A percentile compares a stretch with the other conserved stretches of the same genome.
These are phyloP conservation scores for Hippoglossus stenolepis DNA, from an alignment of 2,113 vertebrate genomes.

Conservation along the genomic window DNA sequence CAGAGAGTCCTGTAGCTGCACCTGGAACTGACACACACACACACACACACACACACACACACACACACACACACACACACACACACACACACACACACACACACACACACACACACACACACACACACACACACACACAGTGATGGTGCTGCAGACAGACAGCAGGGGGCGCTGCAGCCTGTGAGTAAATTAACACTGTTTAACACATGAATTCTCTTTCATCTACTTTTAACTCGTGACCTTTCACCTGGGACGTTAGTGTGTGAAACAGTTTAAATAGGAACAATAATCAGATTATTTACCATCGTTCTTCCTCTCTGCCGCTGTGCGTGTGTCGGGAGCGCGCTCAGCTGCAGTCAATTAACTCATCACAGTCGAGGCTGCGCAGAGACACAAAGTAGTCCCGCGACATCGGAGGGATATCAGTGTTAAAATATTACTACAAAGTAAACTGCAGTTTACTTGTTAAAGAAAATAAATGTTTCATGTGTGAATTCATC, in stretches of 20 bases:
- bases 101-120: neutral
- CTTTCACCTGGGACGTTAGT: too few relatives aligned
- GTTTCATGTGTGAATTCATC: too few relatives aligned
- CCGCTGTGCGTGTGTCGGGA: neutral
- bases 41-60: neutral
- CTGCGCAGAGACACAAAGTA: conserved; percentile 20
- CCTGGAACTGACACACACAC: conserved; percentile 36
- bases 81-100: neutral
- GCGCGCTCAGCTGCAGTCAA: conserved; percentile 48
- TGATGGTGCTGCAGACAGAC: neutral
- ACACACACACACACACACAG: neutral
- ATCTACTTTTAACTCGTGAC: too few relatives aligned
- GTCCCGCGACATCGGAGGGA: conserved; percentile 21
- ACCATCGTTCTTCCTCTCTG: conserved; percentile 36
- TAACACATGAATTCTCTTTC: too few relatives aligned
- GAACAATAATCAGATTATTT: neutral
- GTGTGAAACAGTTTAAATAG: neutral
- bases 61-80: neutral
- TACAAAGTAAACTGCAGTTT: too few relatives aligned
- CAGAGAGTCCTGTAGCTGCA: conserved; percentile 47
- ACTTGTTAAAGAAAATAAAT: too few relatives aligned
- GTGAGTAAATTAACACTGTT: neutral
- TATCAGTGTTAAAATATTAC: neutral
- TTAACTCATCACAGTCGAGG: neutral
- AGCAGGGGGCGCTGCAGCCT: conserved; percentile 22